phyloP scores from a whole-genome alignment of 1,140 invertebrate genomes.

The Lysiphlebus fabarum region DNA sequence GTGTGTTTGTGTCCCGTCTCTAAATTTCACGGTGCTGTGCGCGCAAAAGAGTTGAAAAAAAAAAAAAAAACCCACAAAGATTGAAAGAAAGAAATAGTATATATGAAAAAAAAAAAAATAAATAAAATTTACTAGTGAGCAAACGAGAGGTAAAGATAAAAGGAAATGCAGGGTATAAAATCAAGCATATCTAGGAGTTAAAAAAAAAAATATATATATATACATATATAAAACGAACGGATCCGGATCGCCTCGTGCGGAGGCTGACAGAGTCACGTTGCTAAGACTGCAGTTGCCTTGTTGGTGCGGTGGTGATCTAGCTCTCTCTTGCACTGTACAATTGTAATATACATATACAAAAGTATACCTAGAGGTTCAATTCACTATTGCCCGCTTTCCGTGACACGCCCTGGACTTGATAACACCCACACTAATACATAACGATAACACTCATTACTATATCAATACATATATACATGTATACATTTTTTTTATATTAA shows the following conservation, averaged over 20 bases:
- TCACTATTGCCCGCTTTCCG: constrained; percentile 16
- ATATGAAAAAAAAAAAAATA: not conserved
- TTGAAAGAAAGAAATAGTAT: constrained; percentile 2
- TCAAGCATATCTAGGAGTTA: constrained; percentile 4
- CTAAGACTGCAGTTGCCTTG: not conserved
- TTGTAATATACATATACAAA: not conserved
- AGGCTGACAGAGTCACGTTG: constrained; percentile 26
- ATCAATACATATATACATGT: constrained; percentile 41
- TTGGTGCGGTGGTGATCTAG: constrained; percentile 14
- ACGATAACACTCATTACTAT: constrained; percentile 36
- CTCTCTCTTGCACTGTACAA: constrained; percentile 8
- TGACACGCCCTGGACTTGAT: constrained; percentile 52
- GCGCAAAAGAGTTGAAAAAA: constrained; percentile 1
- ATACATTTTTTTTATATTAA: too few species aligned
- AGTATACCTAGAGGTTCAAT: not conserved
- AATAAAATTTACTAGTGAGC: not conserved
- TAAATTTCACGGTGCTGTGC: constrained; percentile 18
- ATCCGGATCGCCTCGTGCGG: constrained; percentile 30
- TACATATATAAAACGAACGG: constrained; percentile 27
- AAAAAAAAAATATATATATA: constrained; percentile 19
- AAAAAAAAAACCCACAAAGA: not conserved
- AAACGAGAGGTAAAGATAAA: constrained; percentile 3
- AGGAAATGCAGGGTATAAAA: constrained; percentile 21
- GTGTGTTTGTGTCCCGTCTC: constrained; percentile 1
- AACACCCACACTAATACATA: constrained; percentile 48